A percentile compares a stretch with the other conserved stretches of the same genome.
Evolutionary conservation across 2,888 invertebrate genomes (phyloP).

Genomic region (Pimpla rufipes): DNA sequence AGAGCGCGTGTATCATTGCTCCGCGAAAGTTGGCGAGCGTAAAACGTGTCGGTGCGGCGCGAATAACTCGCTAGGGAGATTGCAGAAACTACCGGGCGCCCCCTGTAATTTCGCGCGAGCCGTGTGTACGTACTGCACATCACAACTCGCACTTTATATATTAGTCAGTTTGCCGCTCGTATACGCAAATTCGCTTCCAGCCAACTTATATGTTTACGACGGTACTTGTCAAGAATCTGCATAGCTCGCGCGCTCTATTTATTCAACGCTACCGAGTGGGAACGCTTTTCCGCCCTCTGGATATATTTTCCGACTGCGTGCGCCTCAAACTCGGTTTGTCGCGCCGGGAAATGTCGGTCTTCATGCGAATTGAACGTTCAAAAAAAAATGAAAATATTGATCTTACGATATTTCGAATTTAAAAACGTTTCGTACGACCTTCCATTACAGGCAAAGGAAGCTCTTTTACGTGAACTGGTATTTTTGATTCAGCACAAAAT

Average conservation of each 20-base stretch:
- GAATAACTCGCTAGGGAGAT: constrained; percentile 42
- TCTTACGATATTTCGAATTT: neutral
- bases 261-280: neutral
- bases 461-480: too few relatives aligned
- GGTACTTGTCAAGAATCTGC: constrained; percentile 2
- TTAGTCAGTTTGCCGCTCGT: constrained; percentile 40
- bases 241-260: neutral
- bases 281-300: neutral
- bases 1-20: constrained; percentile 64
- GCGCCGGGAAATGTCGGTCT: neutral
- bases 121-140: neutral
- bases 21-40: constrained; percentile 48
- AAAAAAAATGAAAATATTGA: neutral
- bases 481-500: too few relatives aligned
- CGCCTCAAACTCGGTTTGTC: neutral
- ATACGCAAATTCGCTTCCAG: constrained; percentile 25
- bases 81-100: constrained; percentile 15
- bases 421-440: too few relatives aligned
- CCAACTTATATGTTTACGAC: constrained; percentile 25
- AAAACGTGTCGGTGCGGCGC: constrained; percentile 58
- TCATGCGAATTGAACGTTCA: neutral
- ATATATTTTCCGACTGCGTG: neutral
- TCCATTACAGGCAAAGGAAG: too few relatives aligned
- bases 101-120: neutral
- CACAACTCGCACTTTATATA: constrained; percentile 24